phyloP scores from a whole-genome alignment of 2,113 vertebrate species.

The Polypterus bichir region DNA sequence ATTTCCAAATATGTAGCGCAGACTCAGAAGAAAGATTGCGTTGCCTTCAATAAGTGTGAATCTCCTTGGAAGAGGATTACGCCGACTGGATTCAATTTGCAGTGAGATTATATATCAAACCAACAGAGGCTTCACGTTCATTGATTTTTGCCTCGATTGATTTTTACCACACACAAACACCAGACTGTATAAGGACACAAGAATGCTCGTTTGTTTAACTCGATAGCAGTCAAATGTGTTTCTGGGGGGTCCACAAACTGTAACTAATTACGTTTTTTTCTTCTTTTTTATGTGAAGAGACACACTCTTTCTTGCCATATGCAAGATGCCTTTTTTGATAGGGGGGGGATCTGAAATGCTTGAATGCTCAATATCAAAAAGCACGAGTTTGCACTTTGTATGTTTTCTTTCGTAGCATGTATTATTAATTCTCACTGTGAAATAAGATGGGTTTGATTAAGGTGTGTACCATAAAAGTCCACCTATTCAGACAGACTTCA shows the following conservation, averaged over 20 bases:
- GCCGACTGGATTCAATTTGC: conserved; percentile 10
- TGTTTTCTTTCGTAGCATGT: too few species aligned
- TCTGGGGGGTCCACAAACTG: neutral
- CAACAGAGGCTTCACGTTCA: conserved; percentile 5
- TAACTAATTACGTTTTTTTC: too few species aligned
- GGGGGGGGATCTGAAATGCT: too few species aligned
- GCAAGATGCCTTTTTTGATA: too few species aligned
- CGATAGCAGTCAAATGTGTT: conserved; percentile 4
- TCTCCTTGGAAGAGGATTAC: conserved; percentile 10
- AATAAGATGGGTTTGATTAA: too few species aligned
- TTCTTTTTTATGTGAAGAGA: too few species aligned
- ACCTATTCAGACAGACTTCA: too few species aligned
- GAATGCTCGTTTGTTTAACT: conserved; percentile 4
- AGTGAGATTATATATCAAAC: conserved; percentile 16
- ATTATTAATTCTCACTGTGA: too few species aligned
- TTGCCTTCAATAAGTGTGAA: conserved; percentile 15
- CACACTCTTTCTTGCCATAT: too few species aligned
- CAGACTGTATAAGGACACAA: conserved; percentile 2
- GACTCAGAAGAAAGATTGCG: conserved; percentile 16
- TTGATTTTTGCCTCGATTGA: conserved; percentile 8
- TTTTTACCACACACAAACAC: conserved; percentile 3
- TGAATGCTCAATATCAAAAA: too few species aligned
- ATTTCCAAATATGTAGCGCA: conserved; percentile 12
- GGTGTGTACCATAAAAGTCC: too few species aligned
- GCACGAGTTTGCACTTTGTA: too few species aligned